Base-by-base conservation (phyloP, 2,888 invertebrate species). In the Alcis repandata region DNA sequence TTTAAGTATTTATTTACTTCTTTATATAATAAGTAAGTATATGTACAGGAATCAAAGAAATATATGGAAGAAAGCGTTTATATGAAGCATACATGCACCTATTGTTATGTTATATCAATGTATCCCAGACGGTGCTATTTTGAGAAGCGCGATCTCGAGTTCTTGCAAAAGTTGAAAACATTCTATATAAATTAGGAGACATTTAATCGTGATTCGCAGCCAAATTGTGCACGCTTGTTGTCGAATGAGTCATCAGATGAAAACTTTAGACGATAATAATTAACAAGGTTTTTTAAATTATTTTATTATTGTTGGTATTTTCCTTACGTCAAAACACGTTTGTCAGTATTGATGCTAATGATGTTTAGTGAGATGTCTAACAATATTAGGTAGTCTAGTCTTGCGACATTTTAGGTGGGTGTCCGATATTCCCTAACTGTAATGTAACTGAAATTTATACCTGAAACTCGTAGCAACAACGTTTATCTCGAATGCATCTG, bases 171-270 rank as follows among this genome's bases (percentile, higher is more conserved):
- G 19, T 52, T 45, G 15, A 53, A 36, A 40, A 43, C 20, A 57
- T 41, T 51, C 38, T 58, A 46, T 63, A 40, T 65, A 52, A 57
- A 56, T 43, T 41, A 36, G 17, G 41, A 54, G 56, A 59, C 64
- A 45, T 49, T 56, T 59, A 38, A 56, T 59, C 56, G 64, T 13
- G 59, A 22, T 11, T 43, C 22, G 41, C 27, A 43, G 60, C 65
- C 56, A 60, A 65, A 45, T 40, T 20, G 49, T 45, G 45, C 52
- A 49, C 36, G 38, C 46, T 19, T 46, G 32, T 53, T 63, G 33
- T 19, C 10, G 22, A 48, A 36, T 36, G 58, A 59, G 27, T 64
- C 52, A 48, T 41, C 13, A 15, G 13, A 15, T 33, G 46, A 41
- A 52, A 15, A 46, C 13, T 53, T 54, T 13, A 48, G 40, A n/a